Percentiles rank a stretch among this genome's conserved stretches.
phyloP scores from a whole-genome alignment of 2,797 vertebrate genomes.

The Hapalemur alaotrensis region DNA sequence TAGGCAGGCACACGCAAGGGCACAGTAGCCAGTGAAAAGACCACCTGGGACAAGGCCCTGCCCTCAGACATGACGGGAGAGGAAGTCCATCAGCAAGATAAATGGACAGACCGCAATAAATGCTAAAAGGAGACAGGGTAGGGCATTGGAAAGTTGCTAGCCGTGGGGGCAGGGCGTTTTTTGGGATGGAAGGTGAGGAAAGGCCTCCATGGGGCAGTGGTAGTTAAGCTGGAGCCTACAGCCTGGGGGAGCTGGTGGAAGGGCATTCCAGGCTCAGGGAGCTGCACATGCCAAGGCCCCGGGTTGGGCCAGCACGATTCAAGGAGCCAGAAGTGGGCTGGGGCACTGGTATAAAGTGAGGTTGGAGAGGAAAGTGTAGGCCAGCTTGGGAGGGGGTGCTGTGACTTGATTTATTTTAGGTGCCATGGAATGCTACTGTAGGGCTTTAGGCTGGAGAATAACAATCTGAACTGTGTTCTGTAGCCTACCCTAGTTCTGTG shows the following conservation, averaged over 20 bases:
- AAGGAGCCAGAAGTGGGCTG: not conserved
- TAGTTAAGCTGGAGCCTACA: not conserved
- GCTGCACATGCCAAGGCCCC: not conserved
- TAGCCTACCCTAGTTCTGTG: not conserved
- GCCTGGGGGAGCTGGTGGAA: not conserved
- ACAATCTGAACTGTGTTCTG: not conserved
- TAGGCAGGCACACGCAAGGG: fast-evolving
- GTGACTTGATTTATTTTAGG: not conserved
- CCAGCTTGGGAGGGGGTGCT: no score
- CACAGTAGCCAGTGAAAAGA: not conserved
- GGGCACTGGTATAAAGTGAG: not conserved
- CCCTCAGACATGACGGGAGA: no score
- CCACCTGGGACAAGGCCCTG: no score
- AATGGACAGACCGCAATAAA: fast-evolving
- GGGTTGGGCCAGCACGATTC: not conserved
- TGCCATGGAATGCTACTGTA: not conserved
- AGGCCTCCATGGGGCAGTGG: not conserved
- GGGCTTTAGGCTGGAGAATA: not conserved
- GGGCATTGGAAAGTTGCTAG: not conserved
- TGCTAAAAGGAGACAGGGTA: not conserved
- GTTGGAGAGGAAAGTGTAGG: not conserved
- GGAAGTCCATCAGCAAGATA: not conserved
- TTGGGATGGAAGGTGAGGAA: not conserved
- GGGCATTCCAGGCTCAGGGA: not conserved
- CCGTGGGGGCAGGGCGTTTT: not conserved